phyloP scores from a whole-genome alignment of 2,888 invertebrate genomes.

The Creontiades dilutus region DNA sequence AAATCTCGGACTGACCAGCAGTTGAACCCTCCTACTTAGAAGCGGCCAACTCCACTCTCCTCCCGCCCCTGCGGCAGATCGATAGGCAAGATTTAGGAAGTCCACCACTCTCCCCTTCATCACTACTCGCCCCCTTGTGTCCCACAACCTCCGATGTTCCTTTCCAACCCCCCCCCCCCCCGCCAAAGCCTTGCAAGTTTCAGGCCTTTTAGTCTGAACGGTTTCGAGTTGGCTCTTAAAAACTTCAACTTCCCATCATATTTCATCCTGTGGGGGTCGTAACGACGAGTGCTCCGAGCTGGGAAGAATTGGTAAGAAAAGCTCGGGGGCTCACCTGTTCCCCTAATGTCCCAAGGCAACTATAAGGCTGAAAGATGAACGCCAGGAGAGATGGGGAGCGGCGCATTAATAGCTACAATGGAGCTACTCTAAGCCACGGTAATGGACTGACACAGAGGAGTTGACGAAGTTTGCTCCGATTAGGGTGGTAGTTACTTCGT shows the following conservation, averaged over 20 bases:
- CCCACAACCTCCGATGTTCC: not conserved
- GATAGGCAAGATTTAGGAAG: constrained; percentile 69
- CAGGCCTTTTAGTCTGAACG: constrained; percentile 37
- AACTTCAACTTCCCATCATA: constrained; percentile 53
- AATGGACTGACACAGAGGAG: too few relatives aligned
- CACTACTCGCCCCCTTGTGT: not conserved
- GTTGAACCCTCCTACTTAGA: constrained; percentile 59
- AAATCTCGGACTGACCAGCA: constrained; percentile 68
- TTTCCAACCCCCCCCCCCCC: not conserved
- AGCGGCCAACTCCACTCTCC: constrained; percentile 21
- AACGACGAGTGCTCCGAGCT: not conserved
- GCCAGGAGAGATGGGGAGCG: too few relatives aligned
- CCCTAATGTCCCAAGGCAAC: constrained; percentile 5
- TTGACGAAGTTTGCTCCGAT: too few relatives aligned
- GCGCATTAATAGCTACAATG: too few relatives aligned
- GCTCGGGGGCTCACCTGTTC: not conserved
- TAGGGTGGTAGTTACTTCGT: too few relatives aligned
- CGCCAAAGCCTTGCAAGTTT: constrained; percentile 51
- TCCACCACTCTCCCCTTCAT: constrained; percentile 8
- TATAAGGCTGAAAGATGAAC: not conserved
- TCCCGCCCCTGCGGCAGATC: constrained; percentile 66
- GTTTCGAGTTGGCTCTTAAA: constrained; percentile 60
- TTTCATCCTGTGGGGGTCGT: constrained; percentile 44
- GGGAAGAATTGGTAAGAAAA: constrained; percentile 9
- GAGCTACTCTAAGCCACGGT: too few relatives aligned